Percentiles rank a stretch among this genome's conserved stretches.
Evolutionary conservation across 2,888 invertebrate species (phyloP).

Genomic region (Amiota communis): DNA sequence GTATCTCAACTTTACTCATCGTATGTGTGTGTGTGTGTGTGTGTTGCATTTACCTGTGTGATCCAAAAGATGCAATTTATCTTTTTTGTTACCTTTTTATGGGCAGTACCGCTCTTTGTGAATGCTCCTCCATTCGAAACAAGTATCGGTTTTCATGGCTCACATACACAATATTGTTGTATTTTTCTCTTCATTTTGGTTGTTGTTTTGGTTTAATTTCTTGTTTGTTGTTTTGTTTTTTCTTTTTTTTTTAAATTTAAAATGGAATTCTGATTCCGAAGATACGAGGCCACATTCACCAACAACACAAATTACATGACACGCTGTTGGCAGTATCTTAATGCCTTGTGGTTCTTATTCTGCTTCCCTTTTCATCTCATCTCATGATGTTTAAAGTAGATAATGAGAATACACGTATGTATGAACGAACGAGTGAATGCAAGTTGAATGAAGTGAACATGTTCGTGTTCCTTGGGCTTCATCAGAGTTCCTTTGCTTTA

Average conservation of each 20-base stretch:
- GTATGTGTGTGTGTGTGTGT: constrained; percentile 4
- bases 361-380: not conserved
- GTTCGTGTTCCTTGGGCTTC: constrained; percentile 34
- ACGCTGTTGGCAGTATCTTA: no score
- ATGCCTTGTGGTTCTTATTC: not conserved
- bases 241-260: constrained; percentile 58
- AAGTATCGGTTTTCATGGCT: not conserved
- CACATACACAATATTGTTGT: constrained; percentile 32
- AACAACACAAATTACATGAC: no score
- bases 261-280: constrained; percentile 63
- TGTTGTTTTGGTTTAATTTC: constrained; percentile 30
- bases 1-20: constrained; percentile 33
- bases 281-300: constrained; percentile 50
- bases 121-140: constrained; percentile 36
- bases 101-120: constrained; percentile 60
- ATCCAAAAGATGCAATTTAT: constrained; percentile 67
- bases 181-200: constrained; percentile 39
- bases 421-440: not conserved
- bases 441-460: no score
- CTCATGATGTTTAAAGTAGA: not conserved
- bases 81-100: constrained; percentile 71
- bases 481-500: constrained; percentile 14
- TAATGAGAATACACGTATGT: constrained; percentile 32
- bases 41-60: constrained; percentile 47
- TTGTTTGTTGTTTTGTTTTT: constrained; percentile 36